phyloP scores from a whole-genome alignment of 2,888 invertebrate species.

The Drosophila tripunctata region DNA sequence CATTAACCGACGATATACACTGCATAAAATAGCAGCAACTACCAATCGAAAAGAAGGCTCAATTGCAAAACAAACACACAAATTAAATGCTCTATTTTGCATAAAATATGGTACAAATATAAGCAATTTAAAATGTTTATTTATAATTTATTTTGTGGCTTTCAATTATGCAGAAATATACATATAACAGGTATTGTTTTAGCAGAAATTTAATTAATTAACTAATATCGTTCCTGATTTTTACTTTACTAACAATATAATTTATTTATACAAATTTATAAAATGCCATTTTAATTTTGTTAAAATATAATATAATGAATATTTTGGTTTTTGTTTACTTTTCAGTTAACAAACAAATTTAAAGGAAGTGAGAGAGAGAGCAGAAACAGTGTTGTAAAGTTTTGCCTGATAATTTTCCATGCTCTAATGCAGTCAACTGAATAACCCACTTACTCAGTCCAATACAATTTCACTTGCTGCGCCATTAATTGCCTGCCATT shows the following conservation, averaged over 20 bases:
- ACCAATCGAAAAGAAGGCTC: neutral
- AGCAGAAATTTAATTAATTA: no score
- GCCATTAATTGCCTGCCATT: neutral
- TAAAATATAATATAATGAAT: no score
- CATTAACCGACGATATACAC: conserved; percentile 20
- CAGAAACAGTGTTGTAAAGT: neutral
- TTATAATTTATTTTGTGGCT: no score
- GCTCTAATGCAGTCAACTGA: neutral
- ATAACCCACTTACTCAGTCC: neutral
- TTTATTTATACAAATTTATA: no score
- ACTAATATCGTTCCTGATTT: no score
- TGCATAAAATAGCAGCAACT: neutral
- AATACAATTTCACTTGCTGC: neutral
- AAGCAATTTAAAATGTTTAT: no score
- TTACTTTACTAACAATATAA: no score
- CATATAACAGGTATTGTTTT: no score
- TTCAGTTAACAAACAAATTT: no score
- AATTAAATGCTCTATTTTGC: neutral
- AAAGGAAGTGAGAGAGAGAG: neutral
- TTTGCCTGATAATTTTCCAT: no score
- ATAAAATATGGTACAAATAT: neutral
- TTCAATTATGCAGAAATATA: neutral
- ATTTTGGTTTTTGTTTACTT: no score
- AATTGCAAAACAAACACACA: neutral
- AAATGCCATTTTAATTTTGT: no score